Base-by-base conservation (phyloP, 2,797 vertebrate species). In the Emys orbicularis region DNA sequence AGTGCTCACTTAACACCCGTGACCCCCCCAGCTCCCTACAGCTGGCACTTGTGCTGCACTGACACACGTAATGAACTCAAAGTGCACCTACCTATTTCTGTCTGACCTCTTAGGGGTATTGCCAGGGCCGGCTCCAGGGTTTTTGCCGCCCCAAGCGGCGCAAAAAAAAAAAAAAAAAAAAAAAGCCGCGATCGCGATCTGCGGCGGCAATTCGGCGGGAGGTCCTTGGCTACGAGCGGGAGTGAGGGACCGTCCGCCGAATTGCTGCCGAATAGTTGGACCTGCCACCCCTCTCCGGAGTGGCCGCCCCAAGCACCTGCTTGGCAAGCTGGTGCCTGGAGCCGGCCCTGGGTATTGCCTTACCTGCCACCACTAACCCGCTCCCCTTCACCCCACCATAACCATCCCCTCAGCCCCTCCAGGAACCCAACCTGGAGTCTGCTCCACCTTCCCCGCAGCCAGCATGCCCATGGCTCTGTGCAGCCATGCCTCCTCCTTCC, bases 321-420 rank as follows among this genome's bases (percentile, higher is more conserved):
- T 41, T 41, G 41, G 41, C 5, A 41, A 41, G 41, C 41, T 41
- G 41, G 41, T 41, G 41, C 41, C 41, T 41, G 41, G 41, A 41
- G 41, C 41, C 41, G 41, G 41, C 41, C 41, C 41, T 41, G 4
- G 15, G 59, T 65, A 31, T 65, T 65, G 31, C 34, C 15, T 65
- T 16, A 68, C 34, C n/a, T 31, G 29, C 29, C 57, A 59, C 3
- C 29, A 59, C 57, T 13, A 59, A 47, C 29, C 31, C 83, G 50
- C 57, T 3, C 0, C 18, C 19, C 41, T 1, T 8, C 8, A 72
- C 29, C 29, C 31, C n/a, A 23, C n/a, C n/a, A 68, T 37, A 68
- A 68, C 19, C 9, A 18, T 68, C n/a, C n/a, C 19, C 13, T 15
- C 18, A 68, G 18, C 16, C n/a, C n/a, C n/a, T 21, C 18, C 65